Conservation (phyloP, 2,797 vertebrate species). For the Amblyopsis hoosieri region DNA sequence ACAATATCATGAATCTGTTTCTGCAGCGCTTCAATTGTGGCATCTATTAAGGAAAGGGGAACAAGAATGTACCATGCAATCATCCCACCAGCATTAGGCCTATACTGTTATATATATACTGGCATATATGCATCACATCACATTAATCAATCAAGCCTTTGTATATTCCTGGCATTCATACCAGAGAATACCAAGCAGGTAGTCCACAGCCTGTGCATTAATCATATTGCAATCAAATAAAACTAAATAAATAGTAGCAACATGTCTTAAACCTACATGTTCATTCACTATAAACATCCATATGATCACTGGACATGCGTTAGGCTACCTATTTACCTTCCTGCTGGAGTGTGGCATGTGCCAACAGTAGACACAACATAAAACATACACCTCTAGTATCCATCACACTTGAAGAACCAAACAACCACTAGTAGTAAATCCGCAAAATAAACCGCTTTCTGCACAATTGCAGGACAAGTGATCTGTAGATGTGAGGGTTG, state of each 20-base stretch:
- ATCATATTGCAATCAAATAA: background rate
- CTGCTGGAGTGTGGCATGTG: constrained; percentile 68
- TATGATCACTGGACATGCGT: too few relatives aligned
- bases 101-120: too few relatives aligned
- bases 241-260: too few relatives aligned
- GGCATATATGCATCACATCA: too few relatives aligned
- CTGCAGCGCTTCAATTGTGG: constrained; percentile 86
- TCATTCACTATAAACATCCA: background rate
- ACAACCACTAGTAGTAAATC: constrained; percentile 9
- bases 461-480: background rate
- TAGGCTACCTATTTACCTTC: too few relatives aligned
- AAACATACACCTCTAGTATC: constrained; percentile 64
- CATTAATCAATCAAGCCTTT: too few relatives aligned
- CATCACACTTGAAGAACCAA: constrained; percentile 67
- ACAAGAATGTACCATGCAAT: background rate
- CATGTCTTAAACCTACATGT: too few relatives aligned
- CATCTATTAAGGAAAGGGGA: constrained; percentile 47
- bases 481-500: constrained; percentile 30
- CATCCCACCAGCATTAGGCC: background rate
- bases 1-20: constrained; percentile 83
- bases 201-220: background rate
- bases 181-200: too few relatives aligned
- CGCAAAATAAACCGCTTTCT: constrained; percentile 7
- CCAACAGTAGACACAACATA: constrained; percentile 78
- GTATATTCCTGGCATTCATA: too few relatives aligned